A percentile compares a stretch with the other conserved stretches of the same genome.
phyloP scores from a whole-genome alignment of 2,113 vertebrate species.

The Eleginops maclovinus region DNA sequence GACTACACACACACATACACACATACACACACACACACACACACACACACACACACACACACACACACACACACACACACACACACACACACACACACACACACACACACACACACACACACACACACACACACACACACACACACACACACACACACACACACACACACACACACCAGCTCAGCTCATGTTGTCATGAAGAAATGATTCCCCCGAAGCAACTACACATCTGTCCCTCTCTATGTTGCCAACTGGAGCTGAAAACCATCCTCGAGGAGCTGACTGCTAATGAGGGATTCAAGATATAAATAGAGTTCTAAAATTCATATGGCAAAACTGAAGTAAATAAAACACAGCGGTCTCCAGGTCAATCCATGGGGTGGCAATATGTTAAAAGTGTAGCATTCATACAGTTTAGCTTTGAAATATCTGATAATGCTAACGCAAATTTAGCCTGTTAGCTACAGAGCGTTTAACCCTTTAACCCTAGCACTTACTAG shows the following conservation, averaged over 20 bases:
- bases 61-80: slow-evolving; percentile 33
- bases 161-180: slow-evolving; percentile 4
- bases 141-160: slow-evolving; percentile 17
- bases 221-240: slow-evolving; percentile 59
- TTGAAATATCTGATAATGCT: no score
- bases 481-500: background rate
- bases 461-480: background rate
- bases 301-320: slow-evolving; percentile 1
- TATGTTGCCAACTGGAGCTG: slow-evolving; percentile 47
- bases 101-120: slow-evolving; percentile 37
- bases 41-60: slow-evolving; percentile 42
- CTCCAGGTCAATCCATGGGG: no score
- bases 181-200: slow-evolving; percentile 30
- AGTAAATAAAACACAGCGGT: no score
- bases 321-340: no score
- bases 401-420: no score
- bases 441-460: background rate
- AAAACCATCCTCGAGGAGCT: background rate
- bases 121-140: slow-evolving; percentile 41
- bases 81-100: background rate
- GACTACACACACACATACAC: slow-evolving; percentile 76
- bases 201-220: slow-evolving; percentile 31
- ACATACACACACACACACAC: slow-evolving; percentile 36
- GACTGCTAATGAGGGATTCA: slow-evolving; percentile 54
- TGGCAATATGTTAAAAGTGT: no score